phyloP scores from a whole-genome alignment of 2,113 vertebrate genomes.

The Vimba vimba region DNA sequence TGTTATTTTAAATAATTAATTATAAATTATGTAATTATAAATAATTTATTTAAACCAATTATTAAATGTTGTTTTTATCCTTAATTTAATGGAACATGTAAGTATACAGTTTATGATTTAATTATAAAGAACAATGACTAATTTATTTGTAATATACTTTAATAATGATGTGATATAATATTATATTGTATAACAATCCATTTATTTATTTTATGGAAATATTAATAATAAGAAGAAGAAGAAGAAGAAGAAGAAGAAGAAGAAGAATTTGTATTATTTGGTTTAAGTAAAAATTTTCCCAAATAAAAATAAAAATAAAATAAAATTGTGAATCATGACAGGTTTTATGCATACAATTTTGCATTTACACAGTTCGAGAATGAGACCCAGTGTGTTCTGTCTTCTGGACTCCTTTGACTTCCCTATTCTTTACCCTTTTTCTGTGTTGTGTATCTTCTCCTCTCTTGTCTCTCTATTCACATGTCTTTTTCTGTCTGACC shows the following conservation, averaged over 20 bases:
- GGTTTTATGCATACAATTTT: background rate
- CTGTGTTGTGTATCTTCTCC: background rate
- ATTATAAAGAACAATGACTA: too few relatives aligned
- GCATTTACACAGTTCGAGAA: background rate
- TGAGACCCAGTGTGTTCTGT: background rate
- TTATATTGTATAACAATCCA: background rate
- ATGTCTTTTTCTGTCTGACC: background rate
- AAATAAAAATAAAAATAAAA: too few relatives aligned
- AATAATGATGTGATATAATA: background rate
- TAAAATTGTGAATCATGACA: background rate
- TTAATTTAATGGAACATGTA: background rate
- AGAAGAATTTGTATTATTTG: background rate
- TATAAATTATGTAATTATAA: background rate
- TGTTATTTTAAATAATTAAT: too few relatives aligned
- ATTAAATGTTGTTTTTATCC: background rate
- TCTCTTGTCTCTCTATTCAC: background rate
- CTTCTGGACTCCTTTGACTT: background rate
- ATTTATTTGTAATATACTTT: background rate
- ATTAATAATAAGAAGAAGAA: background rate
- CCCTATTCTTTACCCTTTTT: slow-evolving; percentile 3
- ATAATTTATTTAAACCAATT: background rate
- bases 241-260: too few relatives aligned
- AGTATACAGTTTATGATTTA: background rate
- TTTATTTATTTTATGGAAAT: background rate
- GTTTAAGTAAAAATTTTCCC: too few relatives aligned